Conservation (phyloP, 2,113 vertebrate species). For the Vulpes lagopus region DNA sequence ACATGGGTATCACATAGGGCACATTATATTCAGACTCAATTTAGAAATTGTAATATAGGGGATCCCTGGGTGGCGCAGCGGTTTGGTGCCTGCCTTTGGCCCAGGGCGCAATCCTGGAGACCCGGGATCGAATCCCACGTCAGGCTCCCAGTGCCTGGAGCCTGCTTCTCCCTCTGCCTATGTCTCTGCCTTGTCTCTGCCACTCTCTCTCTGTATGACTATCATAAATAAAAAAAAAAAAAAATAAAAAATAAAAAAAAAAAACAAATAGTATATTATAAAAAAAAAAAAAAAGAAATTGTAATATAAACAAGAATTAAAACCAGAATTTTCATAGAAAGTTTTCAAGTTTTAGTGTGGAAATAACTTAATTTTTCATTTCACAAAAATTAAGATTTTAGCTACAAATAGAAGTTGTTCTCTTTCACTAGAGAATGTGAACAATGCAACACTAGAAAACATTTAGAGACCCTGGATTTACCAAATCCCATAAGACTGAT, state of each 20-base stretch:
- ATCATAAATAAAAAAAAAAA: no score
- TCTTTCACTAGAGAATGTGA: conserved; percentile 13
- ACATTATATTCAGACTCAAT: background rate
- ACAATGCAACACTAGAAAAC: background rate
- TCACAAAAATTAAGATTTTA: background rate
- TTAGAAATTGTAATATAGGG: background rate
- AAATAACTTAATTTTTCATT: conserved; percentile 47
- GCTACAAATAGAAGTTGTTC: background rate
- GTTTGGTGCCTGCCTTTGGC: no score
- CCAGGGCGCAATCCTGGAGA: no score
- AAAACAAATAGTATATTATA: no score
- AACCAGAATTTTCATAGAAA: background rate
- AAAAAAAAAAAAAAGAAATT: no score
- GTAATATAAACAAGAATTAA: background rate
- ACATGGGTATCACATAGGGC: background rate
- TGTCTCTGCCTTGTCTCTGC: no score
- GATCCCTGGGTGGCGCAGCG: no score
- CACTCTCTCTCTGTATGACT: no score
- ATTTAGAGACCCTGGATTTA: background rate
- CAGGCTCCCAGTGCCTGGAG: no score
- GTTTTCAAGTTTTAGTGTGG: background rate
- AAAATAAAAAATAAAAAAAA: no score
- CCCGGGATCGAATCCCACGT: no score
- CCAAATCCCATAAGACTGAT: background rate
- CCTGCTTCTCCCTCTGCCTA: no score